Conservation (phyloP, 2,797 vertebrate species). For the Aulostomus chinensis region DNA sequence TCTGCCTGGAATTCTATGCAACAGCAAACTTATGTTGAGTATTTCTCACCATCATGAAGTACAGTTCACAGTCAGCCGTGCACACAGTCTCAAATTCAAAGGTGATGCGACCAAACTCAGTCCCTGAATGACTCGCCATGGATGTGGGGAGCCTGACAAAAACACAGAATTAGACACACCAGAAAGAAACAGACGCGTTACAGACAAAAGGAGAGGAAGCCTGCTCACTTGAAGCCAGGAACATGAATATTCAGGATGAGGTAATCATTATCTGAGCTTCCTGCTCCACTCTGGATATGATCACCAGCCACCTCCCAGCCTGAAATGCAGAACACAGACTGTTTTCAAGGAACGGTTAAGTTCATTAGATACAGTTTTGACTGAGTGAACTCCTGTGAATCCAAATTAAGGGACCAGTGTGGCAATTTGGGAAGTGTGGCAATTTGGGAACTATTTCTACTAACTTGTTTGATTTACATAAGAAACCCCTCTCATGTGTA, state of each 20-base stretch:
- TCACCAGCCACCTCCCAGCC: slow-evolving; percentile 97
- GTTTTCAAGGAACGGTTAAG: too few species aligned
- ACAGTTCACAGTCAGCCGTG: slow-evolving; percentile 90
- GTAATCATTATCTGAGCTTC: slow-evolving; percentile 96
- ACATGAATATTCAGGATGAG: slow-evolving; percentile 93
- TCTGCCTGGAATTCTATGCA: too few species aligned
- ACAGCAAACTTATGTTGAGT: too few species aligned
- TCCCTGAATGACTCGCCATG: slow-evolving; percentile 81
- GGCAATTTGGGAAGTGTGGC: too few species aligned
- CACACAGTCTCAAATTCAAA: slow-evolving; percentile 96
- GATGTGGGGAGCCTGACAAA: slow-evolving; percentile 93
- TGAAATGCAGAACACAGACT: slow-evolving; percentile 45
- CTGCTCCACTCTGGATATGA: slow-evolving; percentile 90
- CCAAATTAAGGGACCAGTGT: too few species aligned
- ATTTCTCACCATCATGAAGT: slow-evolving; percentile 95
- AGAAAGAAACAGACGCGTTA: neutral
- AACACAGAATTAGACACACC: neutral
- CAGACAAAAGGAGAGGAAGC: neutral
- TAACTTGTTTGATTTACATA: too few species aligned
- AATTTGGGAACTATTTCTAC: too few species aligned
- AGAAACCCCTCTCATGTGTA: too few species aligned
- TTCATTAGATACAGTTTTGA: too few species aligned
- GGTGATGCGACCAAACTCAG: slow-evolving; percentile 90
- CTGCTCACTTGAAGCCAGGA: slow-evolving; percentile 94
- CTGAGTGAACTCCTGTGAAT: too few species aligned